Conservation (phyloP, 2,113 vertebrate species). For the Leptobrachium leishanense region DNA sequence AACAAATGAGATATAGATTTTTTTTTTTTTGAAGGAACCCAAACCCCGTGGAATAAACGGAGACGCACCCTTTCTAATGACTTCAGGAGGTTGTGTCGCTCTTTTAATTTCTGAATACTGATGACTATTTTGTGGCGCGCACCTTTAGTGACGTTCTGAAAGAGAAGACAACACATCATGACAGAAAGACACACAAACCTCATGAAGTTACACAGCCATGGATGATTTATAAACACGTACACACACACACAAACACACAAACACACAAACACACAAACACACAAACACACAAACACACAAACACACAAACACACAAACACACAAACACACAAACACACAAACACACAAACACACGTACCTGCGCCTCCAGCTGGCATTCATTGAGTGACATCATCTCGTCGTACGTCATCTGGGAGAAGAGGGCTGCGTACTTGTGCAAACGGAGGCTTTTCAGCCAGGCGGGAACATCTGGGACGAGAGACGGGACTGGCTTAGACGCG, state of each 20-base stretch:
- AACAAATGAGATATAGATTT: too few relatives aligned
- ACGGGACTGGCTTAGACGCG: background rate
- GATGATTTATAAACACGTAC: too few relatives aligned
- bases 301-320: too few relatives aligned
- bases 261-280: too few relatives aligned
- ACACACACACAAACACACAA: too few relatives aligned
- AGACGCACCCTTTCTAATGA: slow-evolving; percentile 92
- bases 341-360: slow-evolving; percentile 71
- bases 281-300: too few relatives aligned
- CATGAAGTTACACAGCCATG: too few relatives aligned
- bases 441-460: slow-evolving; percentile 96
- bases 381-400: slow-evolving; percentile 98
- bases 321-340: too few relatives aligned
- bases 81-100: slow-evolving; percentile 91
- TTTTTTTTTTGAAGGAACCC: too few relatives aligned
- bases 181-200: background rate
- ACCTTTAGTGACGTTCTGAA: slow-evolving; percentile 97
- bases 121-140: slow-evolving; percentile 98
- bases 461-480: slow-evolving; percentile 82
- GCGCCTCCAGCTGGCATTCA: slow-evolving; percentile 91
- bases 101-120: slow-evolving; percentile 97
- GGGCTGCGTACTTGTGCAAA: slow-evolving; percentile 92
- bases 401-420: slow-evolving; percentile 96
- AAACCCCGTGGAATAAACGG: too few relatives aligned
- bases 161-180: background rate